Conservation (phyloP, 2,113 vertebrate genomes). For the Ibidorhyncha struthersii region DNA sequence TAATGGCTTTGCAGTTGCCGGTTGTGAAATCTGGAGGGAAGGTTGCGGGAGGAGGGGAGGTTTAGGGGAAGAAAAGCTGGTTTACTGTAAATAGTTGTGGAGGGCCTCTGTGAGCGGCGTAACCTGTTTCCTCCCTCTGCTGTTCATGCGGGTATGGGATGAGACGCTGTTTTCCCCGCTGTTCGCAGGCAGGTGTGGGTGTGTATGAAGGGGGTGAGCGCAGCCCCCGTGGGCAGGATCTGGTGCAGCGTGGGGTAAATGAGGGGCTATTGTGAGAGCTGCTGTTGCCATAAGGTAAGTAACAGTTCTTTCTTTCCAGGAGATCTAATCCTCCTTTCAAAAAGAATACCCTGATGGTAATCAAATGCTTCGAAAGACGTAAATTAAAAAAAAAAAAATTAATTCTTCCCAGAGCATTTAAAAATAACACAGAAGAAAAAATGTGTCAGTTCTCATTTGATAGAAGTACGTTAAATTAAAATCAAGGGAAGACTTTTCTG, state of each 20-base stretch:
- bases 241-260: not conserved
- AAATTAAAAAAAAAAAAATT: not conserved
- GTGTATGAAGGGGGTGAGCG: not conserved
- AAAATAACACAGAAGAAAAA: not conserved
- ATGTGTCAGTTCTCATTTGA: not conserved
- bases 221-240: not conserved
- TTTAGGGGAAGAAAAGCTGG: not conserved
- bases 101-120: not conserved
- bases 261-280: not conserved
- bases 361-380: not conserved
- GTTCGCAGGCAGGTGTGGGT: not conserved
- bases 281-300: not conserved
- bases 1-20: not conserved
- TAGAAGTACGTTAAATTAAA: not conserved
- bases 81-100: not conserved
- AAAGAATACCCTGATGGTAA: not conserved
- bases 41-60: not conserved
- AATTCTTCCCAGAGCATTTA: not conserved
- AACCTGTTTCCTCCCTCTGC: not conserved
- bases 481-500: not conserved
- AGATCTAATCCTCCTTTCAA: not conserved
- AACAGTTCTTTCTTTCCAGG: not conserved
- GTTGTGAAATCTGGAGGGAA: not conserved
- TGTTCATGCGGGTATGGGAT: fast-evolving
- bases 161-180: not conserved